A percentile compares a stretch with the other conserved stretches of the same genome.
Evolutionary conservation across 2,888 invertebrate species (phyloP).

Genomic region (Prosopocoilus inquinatus): DNA sequence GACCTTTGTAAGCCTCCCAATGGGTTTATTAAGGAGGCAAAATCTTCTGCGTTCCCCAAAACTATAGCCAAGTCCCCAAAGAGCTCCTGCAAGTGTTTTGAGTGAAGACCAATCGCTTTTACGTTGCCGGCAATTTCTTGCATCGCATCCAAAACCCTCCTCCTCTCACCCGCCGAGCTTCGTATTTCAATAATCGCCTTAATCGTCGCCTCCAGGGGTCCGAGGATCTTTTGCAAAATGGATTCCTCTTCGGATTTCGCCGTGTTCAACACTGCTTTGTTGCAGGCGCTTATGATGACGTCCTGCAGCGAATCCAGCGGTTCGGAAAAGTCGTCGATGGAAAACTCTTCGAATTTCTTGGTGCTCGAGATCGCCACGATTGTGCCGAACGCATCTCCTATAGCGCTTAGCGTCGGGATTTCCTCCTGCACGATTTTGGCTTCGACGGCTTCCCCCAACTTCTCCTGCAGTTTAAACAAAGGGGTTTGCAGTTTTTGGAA

Average conservation of each 20-base stretch:
- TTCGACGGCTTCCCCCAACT: constrained; percentile 32
- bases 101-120: neutral
- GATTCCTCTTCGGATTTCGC: constrained; percentile 34
- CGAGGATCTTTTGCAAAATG: constrained; percentile 39
- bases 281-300: constrained; percentile 44
- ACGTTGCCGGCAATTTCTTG: constrained; percentile 1
- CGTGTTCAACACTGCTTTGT: constrained; percentile 40
- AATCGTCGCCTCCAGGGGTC: constrained; percentile 42
- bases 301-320: constrained; percentile 41
- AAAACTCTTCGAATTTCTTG: constrained; percentile 18
- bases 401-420: constrained; percentile 34
- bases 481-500: constrained; percentile 38
- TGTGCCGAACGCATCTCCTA: constrained; percentile 35
- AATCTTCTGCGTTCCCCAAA: neutral
- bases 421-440: constrained; percentile 37
- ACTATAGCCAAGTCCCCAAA: neutral
- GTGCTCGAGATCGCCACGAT: constrained; percentile 28
- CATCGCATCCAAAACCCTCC: constrained; percentile 12
- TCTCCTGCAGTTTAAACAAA: constrained; percentile 35
- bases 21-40: neutral
- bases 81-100: neutral
- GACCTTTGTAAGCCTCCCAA: neutral
- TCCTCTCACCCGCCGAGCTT: constrained; percentile 31
- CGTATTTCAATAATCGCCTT: constrained; percentile 44
- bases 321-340: constrained; percentile 36